Conservation (phyloP, 2,113 vertebrate genomes). For the Raja brachyura region DNA sequence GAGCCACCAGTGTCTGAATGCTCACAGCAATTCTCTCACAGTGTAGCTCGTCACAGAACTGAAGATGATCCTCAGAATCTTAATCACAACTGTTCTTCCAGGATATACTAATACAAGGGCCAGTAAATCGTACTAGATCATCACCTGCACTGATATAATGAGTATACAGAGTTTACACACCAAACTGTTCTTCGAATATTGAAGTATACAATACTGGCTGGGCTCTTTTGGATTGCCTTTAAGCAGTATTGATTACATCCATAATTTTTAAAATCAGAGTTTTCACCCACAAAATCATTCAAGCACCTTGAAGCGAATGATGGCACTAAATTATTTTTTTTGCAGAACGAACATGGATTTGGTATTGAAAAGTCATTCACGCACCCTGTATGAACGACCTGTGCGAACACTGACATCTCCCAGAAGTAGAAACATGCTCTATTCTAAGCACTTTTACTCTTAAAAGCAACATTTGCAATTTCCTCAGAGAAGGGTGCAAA, state of each 20-base stretch:
- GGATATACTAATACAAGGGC: too few relatives aligned
- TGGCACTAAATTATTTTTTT: not conserved
- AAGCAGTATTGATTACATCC: not conserved
- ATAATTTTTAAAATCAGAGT: not conserved
- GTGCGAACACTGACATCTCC: not conserved
- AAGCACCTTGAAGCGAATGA: not conserved
- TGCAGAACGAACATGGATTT: not conserved
- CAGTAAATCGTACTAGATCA: not conserved
- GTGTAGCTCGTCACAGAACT: not conserved
- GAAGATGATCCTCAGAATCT: not conserved
- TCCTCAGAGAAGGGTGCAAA: not conserved
- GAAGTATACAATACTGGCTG: not conserved
- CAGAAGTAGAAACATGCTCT: slow-evolving; percentile 14
- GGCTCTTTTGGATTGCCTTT: not conserved
- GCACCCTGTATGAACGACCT: not conserved
- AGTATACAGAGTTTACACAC: not conserved
- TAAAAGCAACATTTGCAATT: not conserved
- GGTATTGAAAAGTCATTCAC: not conserved
- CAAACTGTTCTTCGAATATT: not conserved
- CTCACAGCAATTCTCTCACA: not conserved
- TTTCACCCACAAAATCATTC: not conserved
- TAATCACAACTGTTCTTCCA: not conserved
- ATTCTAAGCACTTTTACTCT: not conserved
- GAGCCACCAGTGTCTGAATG: not conserved
- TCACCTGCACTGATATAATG: not conserved